Conservation (phyloP, 1,140 invertebrate species). For the Nymphalis io region DNA sequence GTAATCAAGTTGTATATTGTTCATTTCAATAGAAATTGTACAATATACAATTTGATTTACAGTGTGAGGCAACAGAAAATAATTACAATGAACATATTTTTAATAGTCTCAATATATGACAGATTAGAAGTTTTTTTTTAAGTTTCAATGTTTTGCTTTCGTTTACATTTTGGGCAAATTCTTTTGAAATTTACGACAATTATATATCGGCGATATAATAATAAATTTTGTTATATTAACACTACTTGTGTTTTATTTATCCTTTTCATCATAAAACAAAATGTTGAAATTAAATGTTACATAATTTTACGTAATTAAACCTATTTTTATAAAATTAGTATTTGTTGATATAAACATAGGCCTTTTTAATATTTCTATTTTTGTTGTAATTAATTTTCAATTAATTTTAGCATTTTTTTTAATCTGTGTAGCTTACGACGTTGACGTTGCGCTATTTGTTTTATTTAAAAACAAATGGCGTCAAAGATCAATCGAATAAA, state of each 20-base stretch:
- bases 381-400: too few species aligned
- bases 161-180: background rate
- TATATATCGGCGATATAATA: conserved; percentile 32
- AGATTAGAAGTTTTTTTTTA: background rate
- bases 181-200: background rate
- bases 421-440: background rate
- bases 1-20: background rate
- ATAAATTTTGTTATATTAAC: conserved; percentile 67
- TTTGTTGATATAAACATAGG: too few species aligned
- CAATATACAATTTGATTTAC: background rate
- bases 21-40: background rate
- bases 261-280: background rate
- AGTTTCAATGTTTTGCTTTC: background rate
- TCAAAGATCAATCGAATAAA: background rate
- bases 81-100: too few species aligned
- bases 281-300: too few species aligned
- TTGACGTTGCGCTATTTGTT: background rate
- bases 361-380: too few species aligned
- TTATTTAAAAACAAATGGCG: background rate
- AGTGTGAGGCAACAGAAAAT: too few species aligned
- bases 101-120: too few species aligned
- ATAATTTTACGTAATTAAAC: too few species aligned
- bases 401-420: too few species aligned
- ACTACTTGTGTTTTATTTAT: conserved; percentile 38
- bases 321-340: too few species aligned